Evolutionary conservation across 2,888 invertebrate genomes (phyloP), one percentile per base, ranked within the genome.

Genomic region (Himalopsyche tibetana): DNA sequence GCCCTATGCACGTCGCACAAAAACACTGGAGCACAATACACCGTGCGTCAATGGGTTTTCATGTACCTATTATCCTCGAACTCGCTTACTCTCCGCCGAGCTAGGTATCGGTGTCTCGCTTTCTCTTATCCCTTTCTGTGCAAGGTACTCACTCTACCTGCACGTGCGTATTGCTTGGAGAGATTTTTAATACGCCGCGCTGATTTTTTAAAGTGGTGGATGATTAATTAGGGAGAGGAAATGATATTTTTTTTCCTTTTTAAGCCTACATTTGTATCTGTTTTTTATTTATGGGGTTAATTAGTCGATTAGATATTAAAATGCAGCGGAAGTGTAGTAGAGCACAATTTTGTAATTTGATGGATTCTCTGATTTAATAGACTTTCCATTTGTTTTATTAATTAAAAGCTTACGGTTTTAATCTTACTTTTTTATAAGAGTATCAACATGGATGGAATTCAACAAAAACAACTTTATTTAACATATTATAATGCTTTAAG

Each of bases 161-260:
- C 74, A 74, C 74, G 74, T 74, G 74, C 74, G 74, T 74, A 74
- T 74, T 74, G 74, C 74, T 74, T 74, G 74, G 74, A 74, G 74
- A 74, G 74, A 74, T 74, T 74, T 74, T 74, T 74, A 74, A 74
- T 74, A 74, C 74, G 74, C 74, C 74, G 38, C 38, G 74, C 74
- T 74, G 74, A 74, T 74, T 74, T 74, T 74, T 74, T 74, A 12
- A 74, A 74, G 74, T 74, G 74, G 74, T 74, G 74, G 74, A 74
- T 74, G 74, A 74, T 74, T 74, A 74, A 74, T 74, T 74, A 36
- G 74, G 36, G 36, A 74, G 74, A 74, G 74, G 38, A 74, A 74
- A 74, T 74, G 38, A 74, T 74, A 36, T 74, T 38, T 63, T 28
- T 74, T 74, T 45, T 36, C 11, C 74, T 4, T 38, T 74, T 74